phyloP scores from a whole-genome alignment of 2,113 vertebrate species.

The Prietella phreatophila region DNA sequence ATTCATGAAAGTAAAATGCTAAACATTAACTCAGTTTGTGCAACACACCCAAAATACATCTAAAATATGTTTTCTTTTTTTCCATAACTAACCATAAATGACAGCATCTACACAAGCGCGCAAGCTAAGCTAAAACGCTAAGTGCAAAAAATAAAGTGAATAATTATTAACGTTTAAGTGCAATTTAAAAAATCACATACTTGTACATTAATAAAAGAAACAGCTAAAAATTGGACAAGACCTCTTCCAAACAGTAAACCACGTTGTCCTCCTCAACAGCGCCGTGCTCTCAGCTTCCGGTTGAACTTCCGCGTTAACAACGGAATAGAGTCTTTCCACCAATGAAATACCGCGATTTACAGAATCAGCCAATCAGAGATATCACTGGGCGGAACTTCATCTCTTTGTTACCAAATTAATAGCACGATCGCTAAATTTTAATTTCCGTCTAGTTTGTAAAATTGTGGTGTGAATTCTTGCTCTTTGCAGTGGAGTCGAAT shows the following conservation, averaged over 20 bases:
- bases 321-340: constrained; percentile 32
- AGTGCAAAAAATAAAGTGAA: background rate
- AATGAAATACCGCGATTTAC: constrained; percentile 47
- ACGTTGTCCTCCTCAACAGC: constrained; percentile 59
- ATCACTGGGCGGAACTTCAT: constrained; percentile 48
- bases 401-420: background rate
- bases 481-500: background rate
- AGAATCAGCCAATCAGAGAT: constrained; percentile 57
- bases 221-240: background rate
- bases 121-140: constrained; percentile 5
- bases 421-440: background rate
- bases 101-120: background rate
- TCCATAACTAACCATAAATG: background rate
- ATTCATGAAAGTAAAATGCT: background rate
- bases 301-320: constrained; percentile 37
- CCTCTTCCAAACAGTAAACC: constrained; percentile 33
- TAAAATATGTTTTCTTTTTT: background rate
- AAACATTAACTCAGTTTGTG: background rate
- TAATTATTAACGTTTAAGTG: background rate
- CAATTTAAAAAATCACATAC: background rate
- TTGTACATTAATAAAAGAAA: background rate
- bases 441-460: no score
- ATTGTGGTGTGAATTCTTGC: no score
- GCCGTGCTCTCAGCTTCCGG: constrained; percentile 7
- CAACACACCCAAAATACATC: background rate